A percentile compares a stretch with the other conserved stretches of the same genome.
phyloP scores from a whole-genome alignment of 2,888 invertebrate species.

The Oscheius sp. region DNA sequence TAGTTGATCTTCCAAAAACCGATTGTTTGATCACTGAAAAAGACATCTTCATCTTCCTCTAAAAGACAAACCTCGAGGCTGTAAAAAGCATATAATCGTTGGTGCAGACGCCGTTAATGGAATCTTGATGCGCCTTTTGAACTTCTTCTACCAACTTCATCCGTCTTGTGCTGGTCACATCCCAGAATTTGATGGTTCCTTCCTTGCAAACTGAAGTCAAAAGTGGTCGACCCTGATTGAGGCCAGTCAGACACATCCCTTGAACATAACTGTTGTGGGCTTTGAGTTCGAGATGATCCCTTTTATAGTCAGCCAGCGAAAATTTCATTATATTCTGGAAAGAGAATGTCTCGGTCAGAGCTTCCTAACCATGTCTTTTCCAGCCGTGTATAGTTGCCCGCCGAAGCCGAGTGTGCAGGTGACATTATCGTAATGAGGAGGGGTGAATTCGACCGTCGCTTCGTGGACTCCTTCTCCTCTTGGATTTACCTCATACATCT shows the following conservation, averaged over 20 bases:
- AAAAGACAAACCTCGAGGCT: constrained; percentile 87
- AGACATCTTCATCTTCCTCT: constrained; percentile 36
- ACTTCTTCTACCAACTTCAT: constrained; percentile 72
- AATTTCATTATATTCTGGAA: constrained; percentile 63
- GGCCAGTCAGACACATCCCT: constrained; percentile 34
- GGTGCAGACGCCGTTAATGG: constrained; percentile 79
- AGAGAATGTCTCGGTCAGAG: neutral
- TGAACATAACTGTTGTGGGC: constrained; percentile 56
- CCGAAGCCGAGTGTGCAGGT: constrained; percentile 76
- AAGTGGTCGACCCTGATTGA: constrained; percentile 12
- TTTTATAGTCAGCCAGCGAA: constrained; percentile 51
- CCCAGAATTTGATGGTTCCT: constrained; percentile 82
- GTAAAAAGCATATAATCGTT: constrained; percentile 80
- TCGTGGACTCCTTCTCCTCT: constrained; percentile 41
- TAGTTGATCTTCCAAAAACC: constrained; percentile 36
- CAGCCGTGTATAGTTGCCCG: constrained; percentile 81
- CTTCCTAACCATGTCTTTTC: constrained; percentile 78
- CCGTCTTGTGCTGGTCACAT: constrained; percentile 77
- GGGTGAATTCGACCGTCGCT: constrained; percentile 78
- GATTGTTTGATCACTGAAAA: constrained; percentile 39
- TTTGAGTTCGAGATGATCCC: constrained; percentile 55
- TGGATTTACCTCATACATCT: constrained; percentile 72
- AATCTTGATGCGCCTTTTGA: constrained; percentile 70
- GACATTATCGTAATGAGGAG: constrained; percentile 89
- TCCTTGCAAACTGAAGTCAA: constrained; percentile 78